Conservation (phyloP, 2,888 invertebrate species). For the Catotricha subobsoleta region DNA sequence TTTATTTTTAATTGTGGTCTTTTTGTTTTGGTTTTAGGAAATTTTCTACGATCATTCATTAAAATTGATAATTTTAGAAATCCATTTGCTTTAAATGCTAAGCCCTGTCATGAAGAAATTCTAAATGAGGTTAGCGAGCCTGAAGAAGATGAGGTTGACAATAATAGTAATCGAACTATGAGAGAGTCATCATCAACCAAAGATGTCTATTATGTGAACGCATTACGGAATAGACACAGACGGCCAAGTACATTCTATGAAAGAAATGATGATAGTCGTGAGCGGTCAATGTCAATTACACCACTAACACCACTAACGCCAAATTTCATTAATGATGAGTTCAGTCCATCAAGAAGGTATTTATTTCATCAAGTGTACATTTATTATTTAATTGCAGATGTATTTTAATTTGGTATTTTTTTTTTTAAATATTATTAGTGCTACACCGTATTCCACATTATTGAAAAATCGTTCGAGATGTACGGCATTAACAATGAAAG, state of each 20-base stretch:
- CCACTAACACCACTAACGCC: no score
- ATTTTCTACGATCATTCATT: no score
- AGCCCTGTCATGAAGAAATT: background rate
- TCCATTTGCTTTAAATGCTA: background rate
- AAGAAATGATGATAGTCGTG: background rate
- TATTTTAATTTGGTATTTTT: no score
- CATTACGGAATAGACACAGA: background rate
- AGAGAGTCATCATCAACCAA: no score
- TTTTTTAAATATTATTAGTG: background rate
- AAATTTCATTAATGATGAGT: no score
- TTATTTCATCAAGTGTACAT: no score
- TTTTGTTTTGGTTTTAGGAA: no score
- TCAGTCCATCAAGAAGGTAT: no score
- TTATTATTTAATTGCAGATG: no score
- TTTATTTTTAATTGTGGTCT: no score
- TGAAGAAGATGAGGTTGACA: background rate
- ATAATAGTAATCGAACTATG: background rate
- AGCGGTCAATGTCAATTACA: conserved; percentile 3
- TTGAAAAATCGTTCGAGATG: background rate
- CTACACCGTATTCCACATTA: background rate
- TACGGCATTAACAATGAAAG: background rate
- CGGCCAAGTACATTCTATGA: background rate
- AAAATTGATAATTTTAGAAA: background rate
- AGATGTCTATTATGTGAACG: background rate
- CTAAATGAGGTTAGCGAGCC: background rate